Conservation (phyloP, 2,888 invertebrate genomes). For the Agapostemon virescens region DNA sequence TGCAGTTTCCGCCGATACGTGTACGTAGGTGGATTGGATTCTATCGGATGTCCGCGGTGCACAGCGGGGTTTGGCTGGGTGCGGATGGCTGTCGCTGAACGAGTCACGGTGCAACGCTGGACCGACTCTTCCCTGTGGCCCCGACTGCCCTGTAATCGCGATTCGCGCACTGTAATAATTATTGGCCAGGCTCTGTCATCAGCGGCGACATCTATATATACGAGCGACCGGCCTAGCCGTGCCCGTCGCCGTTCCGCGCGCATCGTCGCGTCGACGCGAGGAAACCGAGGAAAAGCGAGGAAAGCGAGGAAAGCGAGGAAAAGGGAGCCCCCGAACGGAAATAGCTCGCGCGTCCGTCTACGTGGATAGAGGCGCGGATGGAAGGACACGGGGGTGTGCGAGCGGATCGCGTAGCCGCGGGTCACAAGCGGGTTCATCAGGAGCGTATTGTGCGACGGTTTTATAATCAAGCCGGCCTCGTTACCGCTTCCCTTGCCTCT, state of each 20-base stretch:
- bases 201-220: conserved; percentile 75
- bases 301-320: conserved; percentile 39
- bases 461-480: conserved; percentile 67
- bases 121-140: conserved; percentile 38
- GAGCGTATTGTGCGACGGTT: conserved; percentile 67
- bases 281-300: conserved; percentile 52
- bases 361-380: conserved; percentile 6
- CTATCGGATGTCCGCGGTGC: conserved; percentile 35
- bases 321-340: conserved; percentile 60
- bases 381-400: conserved; percentile 19
- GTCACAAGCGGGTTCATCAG: conserved; percentile 65
- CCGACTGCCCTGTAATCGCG: conserved; percentile 78
- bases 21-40: conserved; percentile 45
- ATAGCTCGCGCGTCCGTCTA: conserved; percentile 60
- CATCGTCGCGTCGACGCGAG: conserved; percentile 9
- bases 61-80: not conserved
- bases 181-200: conserved; percentile 78
- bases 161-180: conserved; percentile 80
- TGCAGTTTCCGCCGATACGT: conserved; percentile 38
- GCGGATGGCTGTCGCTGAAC: conserved; percentile 42
- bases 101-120: conserved; percentile 19
- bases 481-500: conserved; percentile 16
- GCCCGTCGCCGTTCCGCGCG: conserved; percentile 14
- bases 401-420: not conserved
- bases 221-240: conserved; percentile 37